Percentiles rank a stretch among this genome's conserved stretches.
phyloP scores from a whole-genome alignment of 2,113 vertebrate species.

The Microcebus tavaratra region DNA sequence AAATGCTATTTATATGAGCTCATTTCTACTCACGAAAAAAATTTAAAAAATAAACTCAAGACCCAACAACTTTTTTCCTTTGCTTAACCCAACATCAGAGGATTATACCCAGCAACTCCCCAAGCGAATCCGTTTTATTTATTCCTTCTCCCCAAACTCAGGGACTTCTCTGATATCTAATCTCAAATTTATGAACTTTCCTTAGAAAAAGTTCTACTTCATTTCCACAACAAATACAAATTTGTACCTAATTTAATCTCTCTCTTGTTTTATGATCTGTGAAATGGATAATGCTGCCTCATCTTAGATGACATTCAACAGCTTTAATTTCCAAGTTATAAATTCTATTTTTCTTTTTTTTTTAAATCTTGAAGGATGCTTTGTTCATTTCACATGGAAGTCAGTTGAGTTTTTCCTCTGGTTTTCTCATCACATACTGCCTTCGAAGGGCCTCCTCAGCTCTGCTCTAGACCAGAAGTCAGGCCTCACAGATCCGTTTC shows the following conservation, averaged over 20 bases:
- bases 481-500: not conserved
- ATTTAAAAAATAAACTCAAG: slow-evolving; percentile 38
- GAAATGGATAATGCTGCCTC: not conserved
- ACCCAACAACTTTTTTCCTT: slow-evolving; percentile 51
- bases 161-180: slow-evolving; percentile 24
- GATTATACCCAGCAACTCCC: not conserved
- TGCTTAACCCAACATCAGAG: not conserved
- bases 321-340: not conserved
- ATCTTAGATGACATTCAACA: not conserved
- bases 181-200: slow-evolving; percentile 20
- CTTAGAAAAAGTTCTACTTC: slow-evolving; percentile 42
- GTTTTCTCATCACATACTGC: not conserved
- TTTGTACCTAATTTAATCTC: not conserved
- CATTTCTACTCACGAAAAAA: slow-evolving; percentile 81
- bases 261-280: not conserved
- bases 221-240: not conserved
- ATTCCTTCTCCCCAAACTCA: not conserved
- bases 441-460: not conserved
- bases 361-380: not conserved
- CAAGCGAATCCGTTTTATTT: slow-evolving; percentile 39
- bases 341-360: not conserved
- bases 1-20: slow-evolving; percentile 84
- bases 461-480: not conserved
- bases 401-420: not conserved
- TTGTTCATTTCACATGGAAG: not conserved